phyloP scores from a whole-genome alignment of 2,797 vertebrate species.

The Gymnoscopelus braueri region DNA sequence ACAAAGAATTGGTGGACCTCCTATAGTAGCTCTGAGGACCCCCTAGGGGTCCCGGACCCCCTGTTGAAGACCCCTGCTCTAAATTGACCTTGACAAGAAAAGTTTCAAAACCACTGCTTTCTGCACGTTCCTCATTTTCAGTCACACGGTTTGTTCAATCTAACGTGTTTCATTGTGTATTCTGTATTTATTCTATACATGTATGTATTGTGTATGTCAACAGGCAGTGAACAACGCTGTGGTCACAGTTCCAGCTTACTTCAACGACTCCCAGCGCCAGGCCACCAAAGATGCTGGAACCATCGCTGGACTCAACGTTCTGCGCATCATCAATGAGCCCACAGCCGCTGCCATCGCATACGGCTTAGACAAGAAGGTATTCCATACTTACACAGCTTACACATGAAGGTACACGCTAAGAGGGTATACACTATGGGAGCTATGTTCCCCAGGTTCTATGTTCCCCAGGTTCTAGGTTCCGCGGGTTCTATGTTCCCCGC shows the following conservation, averaged over 20 bases:
- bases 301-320: slow-evolving; percentile 89
- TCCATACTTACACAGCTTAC: neutral
- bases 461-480: too few relatives aligned
- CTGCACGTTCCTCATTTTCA: neutral
- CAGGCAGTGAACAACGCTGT: slow-evolving; percentile 89
- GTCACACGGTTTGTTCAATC: slow-evolving; percentile 3
- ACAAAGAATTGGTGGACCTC: too few relatives aligned
- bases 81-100: too few relatives aligned
- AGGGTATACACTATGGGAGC: too few relatives aligned
- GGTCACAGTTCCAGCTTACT: slow-evolving; percentile 91
- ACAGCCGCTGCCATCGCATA: slow-evolving; percentile 93
- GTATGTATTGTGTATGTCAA: too few relatives aligned
- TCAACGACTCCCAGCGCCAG: slow-evolving; percentile 93
- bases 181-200: slow-evolving; percentile 11
- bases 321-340: slow-evolving; percentile 93
- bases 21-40: too few relatives aligned
- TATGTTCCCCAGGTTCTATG: too few relatives aligned
- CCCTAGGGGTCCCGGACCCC: too few relatives aligned
- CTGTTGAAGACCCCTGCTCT: too few relatives aligned
- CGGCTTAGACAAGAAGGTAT: slow-evolving; percentile 89
- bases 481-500: too few relatives aligned
- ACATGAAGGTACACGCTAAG: too few relatives aligned
- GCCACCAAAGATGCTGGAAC: slow-evolving; percentile 92
- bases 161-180: slow-evolving; percentile 19
- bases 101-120: too few relatives aligned